Evolutionary conservation across 2,888 invertebrate genomes (phyloP), one percentile per base, ranked within the genome.

Genomic region (Seira musarum): DNA sequence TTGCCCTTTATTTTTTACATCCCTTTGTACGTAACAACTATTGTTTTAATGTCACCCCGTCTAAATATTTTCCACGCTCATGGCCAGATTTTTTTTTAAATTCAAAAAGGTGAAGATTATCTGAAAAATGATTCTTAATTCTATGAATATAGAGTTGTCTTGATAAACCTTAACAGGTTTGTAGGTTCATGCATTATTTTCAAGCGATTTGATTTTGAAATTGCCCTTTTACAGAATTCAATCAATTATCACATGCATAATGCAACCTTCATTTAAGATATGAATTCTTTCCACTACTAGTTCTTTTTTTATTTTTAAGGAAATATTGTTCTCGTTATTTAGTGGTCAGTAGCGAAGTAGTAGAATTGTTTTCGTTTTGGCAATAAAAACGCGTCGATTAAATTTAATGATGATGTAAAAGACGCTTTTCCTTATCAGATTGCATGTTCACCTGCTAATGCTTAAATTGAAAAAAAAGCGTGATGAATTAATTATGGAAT

Each of bases 401-500:
- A 69, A 15, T 30, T 49, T 72, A 61, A 70, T 70, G 61, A 64
- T 64, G 72, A 61, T n/a, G 35, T 70, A 70, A 72, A 30, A 30
- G 21, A 76, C 53, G 35, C 63, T 40, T 40, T 40, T 40, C n/a
- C n/a, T 40, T 70, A 77, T 77, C 76, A 70, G 76, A 70, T 77
- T 77, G 76, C 76, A 77, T 77, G 76, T 70, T 70, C 63, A 53
- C 49, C 61, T 63, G 53, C 60, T 70, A 70, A 77, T 70, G 76
- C 63, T 15, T 77, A 70, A 69, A 77, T 76, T 76, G 75, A 69
- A 70, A 75, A 73, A n/a, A 77, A 77, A 69, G 19, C 53, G 22
- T 0, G 35, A n/a, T 77, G 64, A 77, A 77, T 72, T 72, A 72
- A 64, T 72, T 72, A 72, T 72, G 49, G 17, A 61, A 69, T 40